Percentiles rank a stretch among this genome's conserved stretches.
These are phyloP conservation scores for Lamprotornis superbus DNA, from an alignment of 2,113 vertebrate genomes.

Conservation along the genomic window DNA sequence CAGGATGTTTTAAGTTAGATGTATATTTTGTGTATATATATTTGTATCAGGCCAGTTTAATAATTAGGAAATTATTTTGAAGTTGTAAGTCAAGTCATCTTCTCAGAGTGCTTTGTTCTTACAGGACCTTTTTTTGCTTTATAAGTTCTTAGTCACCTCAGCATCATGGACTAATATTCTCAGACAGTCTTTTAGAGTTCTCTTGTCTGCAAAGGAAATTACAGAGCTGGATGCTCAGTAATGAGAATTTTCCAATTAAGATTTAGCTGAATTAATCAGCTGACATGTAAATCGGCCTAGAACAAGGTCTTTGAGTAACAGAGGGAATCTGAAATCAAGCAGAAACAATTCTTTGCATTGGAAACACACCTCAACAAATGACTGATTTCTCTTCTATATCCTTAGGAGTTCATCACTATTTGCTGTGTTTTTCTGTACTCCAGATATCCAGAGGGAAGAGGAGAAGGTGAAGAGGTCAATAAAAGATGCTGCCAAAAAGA, in stretches of 20 bases:
- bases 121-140: neutral
- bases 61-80: neutral
- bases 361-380: neutral
- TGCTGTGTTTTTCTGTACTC: neutral
- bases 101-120: neutral
- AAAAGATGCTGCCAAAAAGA: constrained; percentile 95
- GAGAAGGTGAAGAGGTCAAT: constrained; percentile 96
- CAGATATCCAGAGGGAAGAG: constrained; percentile 97
- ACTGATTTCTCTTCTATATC: neutral
- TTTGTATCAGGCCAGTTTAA: neutral
- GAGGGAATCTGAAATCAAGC: neutral
- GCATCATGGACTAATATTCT: neutral
- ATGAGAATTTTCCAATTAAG: neutral
- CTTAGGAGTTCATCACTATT: neutral
- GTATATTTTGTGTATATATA: neutral
- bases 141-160: neutral
- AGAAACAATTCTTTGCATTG: neutral
- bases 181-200: neutral
- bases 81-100: neutral
- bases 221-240: neutral
- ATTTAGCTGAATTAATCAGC: neutral
- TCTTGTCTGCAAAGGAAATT: neutral
- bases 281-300: neutral
- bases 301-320: neutral
- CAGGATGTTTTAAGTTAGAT: neutral